phyloP scores from a whole-genome alignment of 2,797 vertebrate genomes.

The Brachyalestes nurse region DNA sequence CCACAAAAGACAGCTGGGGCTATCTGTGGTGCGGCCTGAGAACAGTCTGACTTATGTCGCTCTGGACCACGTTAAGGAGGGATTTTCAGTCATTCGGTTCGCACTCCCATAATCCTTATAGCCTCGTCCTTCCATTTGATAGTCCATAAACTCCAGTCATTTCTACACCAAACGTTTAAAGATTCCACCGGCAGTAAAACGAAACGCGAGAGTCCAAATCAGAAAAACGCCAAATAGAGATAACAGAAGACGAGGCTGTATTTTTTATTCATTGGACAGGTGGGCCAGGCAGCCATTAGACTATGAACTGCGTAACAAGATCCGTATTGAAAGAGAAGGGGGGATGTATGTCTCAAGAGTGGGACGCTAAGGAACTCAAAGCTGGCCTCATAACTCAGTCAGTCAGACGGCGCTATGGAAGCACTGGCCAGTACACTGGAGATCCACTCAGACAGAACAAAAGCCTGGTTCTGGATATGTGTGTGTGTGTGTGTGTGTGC shows the following conservation, averaged over 20 bases:
- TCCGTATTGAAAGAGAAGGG: conserved; percentile 30
- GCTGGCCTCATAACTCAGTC: conserved; percentile 43
- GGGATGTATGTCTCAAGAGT: conserved; percentile 23
- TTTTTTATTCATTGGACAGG: conserved; percentile 44
- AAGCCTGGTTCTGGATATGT: conserved; percentile 43
- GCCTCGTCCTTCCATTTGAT: conserved; percentile 48
- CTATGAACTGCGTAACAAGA: conserved; percentile 46
- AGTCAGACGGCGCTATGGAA: conserved; percentile 47
- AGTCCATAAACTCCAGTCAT: conserved; percentile 49
- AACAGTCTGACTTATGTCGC: conserved; percentile 20
- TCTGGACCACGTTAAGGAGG: conserved; percentile 56
- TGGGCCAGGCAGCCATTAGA: conserved; percentile 30
- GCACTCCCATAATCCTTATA: conserved; percentile 48
- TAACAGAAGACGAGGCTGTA: conserved; percentile 25
- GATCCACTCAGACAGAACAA: conserved; percentile 50
- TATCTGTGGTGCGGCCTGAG: neutral
- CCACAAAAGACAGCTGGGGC: neutral
- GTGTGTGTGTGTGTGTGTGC: conserved; percentile 30
- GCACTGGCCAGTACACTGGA: conserved; percentile 28
- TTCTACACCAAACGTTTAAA: conserved; percentile 60
- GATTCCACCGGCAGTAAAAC: conserved; percentile 38
- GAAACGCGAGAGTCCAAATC: conserved; percentile 39
- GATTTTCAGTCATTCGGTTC: conserved; percentile 59
- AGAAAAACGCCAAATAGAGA: conserved; percentile 32
- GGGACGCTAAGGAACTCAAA: conserved; percentile 32